phyloP scores from a whole-genome alignment of 2,797 vertebrate species.

The Falco rusticolus region DNA sequence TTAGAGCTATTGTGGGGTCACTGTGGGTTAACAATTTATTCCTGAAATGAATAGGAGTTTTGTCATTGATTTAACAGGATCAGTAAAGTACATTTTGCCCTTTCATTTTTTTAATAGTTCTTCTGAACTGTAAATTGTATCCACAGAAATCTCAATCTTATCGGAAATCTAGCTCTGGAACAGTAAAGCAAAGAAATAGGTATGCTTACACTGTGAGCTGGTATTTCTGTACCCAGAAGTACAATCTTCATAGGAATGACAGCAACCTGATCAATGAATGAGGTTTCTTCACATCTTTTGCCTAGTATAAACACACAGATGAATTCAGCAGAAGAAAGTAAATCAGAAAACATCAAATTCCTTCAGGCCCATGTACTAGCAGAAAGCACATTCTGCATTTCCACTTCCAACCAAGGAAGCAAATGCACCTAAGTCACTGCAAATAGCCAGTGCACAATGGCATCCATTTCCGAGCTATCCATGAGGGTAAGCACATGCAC shows the following conservation, averaged over 20 bases:
- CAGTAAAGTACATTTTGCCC: background rate
- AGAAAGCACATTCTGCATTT: background rate
- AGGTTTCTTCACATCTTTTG: background rate
- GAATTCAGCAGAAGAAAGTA: background rate
- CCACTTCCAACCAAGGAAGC: background rate
- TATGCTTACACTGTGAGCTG: background rate
- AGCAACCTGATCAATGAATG: accelerated
- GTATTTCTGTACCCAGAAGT: background rate
- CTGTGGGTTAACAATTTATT: background rate
- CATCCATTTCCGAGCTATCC: background rate
- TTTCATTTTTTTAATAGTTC: background rate
- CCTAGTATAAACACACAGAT: background rate
- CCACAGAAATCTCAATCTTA: background rate
- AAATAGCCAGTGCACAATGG: accelerated
- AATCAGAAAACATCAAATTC: background rate
- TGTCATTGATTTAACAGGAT: background rate
- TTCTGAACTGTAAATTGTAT: background rate
- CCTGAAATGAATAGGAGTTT: constrained; percentile 1
- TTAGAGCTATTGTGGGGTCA: background rate
- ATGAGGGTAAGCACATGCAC: background rate
- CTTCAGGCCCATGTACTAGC: background rate
- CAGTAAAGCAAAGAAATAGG: background rate
- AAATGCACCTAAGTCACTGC: background rate
- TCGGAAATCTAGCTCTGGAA: background rate
- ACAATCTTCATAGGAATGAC: background rate